Evolutionary conservation across 1,140 invertebrate genomes (phyloP), one percentile per base, ranked within the genome.

Genomic region (Drosophila tristis): DNA sequence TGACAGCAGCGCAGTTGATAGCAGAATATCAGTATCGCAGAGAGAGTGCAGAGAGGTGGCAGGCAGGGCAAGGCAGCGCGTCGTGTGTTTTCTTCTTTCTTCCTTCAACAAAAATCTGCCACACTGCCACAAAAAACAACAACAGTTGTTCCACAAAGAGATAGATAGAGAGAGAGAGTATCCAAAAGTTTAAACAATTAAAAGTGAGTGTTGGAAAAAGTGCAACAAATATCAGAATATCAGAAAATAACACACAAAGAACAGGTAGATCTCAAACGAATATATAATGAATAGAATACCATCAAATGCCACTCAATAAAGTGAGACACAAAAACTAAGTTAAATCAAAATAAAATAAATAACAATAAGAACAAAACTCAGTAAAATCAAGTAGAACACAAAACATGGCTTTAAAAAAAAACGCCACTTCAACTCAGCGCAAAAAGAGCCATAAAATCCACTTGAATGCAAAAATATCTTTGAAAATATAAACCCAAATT

Each of bases 1-100:
- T 85, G 81, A 39, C 35, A 39, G 63, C 66, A 79, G 80, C 66
- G 80, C 78, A 79, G 70, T 59, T 61, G 75, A 42, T 61, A 86
- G 63, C 80, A 74, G 59, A 63, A 73, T 53, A 72, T 26, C 68
- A 53, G 65, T 57, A 71, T 47, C 57, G 57, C 43, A 68, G 51
- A 31, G 45, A 39, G 44, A 55, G 16, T 58, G 50, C 9, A 65
- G 57, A 49, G 51, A 68, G 26, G 25, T 55, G 31, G 65, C 50
- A 65, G 31, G 39, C 49, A 65, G 66, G 42, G 53, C 51, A 70
- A 62, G 81, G 61, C 74, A 80, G 59, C 80, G 80, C 77, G 80
- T 77, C 76, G 76, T 85, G 80, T 70, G 20, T 70, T 70, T 48
- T 70, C 50, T 63, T 82, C 64, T 67, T 66, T 53, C 58, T 72